Conservation (phyloP, 2,113 vertebrate genomes). For the Calidris pygmaea region DNA sequence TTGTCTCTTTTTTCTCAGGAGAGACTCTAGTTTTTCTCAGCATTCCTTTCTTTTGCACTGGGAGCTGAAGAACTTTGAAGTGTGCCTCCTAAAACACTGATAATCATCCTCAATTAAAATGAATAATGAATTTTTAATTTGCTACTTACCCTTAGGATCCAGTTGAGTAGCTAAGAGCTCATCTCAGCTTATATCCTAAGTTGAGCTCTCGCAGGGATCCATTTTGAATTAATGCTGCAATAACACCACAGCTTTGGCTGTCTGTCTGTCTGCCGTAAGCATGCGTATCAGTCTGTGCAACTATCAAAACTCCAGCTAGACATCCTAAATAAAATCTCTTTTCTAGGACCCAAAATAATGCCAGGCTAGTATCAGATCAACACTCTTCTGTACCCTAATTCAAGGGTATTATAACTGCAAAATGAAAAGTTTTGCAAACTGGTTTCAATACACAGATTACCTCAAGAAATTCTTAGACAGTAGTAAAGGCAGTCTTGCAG, state of each 20-base stretch:
- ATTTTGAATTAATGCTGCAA: slow-evolving; percentile 65
- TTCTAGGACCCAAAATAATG: neutral
- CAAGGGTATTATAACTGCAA: neutral
- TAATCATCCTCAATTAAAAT: slow-evolving; percentile 72
- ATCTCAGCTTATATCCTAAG: slow-evolving; percentile 67
- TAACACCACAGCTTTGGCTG: slow-evolving; percentile 48
- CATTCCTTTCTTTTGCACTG: slow-evolving; percentile 44
- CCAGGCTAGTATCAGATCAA: neutral
- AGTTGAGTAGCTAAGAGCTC: slow-evolving; percentile 61
- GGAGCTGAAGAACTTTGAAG: slow-evolving; percentile 64
- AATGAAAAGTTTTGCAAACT: neutral
- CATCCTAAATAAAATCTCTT: neutral
- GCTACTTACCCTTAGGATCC: slow-evolving; percentile 73
- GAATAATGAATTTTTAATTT: slow-evolving; percentile 79
- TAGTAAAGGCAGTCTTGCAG: neutral
- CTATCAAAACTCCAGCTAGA: neutral
- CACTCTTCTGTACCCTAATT: neutral
- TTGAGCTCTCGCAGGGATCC: slow-evolving; percentile 65
- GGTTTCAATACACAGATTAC: neutral
- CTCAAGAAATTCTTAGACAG: neutral
- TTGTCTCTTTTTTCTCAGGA: slow-evolving; percentile 32
- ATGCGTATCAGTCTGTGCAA: neutral
- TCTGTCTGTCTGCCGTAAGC: slow-evolving; percentile 32
- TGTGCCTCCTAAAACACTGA: slow-evolving; percentile 64
- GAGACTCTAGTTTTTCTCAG: slow-evolving; percentile 17